Percentiles rank a stretch among this genome's conserved stretches.
Evolutionary conservation across 2,113 vertebrate species (phyloP).

Genomic region (Morone chrysops): DNA sequence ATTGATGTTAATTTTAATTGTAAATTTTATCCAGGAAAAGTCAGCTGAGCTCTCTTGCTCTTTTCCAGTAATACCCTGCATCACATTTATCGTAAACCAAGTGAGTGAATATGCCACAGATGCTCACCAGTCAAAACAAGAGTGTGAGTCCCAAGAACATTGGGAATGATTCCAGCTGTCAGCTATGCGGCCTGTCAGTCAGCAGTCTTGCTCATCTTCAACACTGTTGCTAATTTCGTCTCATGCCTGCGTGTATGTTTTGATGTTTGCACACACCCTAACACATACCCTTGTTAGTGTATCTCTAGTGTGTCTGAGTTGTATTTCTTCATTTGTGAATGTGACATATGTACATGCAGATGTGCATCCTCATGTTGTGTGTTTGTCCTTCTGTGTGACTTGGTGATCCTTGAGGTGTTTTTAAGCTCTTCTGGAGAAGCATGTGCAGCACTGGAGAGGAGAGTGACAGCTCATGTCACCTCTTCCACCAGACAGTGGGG

Average conservation of each 20-base stretch:
- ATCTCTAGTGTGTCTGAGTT: not conserved
- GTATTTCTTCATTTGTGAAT: constrained; percentile 19
- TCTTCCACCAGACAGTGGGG: constrained; percentile 21
- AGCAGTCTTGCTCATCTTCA: not conserved
- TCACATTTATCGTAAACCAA: not conserved
- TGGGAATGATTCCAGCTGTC: constrained; percentile 2
- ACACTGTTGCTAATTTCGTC: not conserved
- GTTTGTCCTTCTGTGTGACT: constrained; percentile 18
- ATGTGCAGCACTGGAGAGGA: constrained; percentile 16
- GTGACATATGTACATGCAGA: constrained; percentile 11
- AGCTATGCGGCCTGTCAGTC: not conserved
- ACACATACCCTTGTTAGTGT: constrained; percentile 3
- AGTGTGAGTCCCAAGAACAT: not conserved
- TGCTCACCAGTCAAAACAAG: constrained; percentile 36
- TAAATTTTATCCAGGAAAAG: not conserved
- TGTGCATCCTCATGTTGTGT: not conserved
- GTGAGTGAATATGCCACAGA: constrained; percentile 11
- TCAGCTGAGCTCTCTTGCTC: not conserved
- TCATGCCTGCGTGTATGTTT: not conserved
- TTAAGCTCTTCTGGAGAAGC: constrained; percentile 32
- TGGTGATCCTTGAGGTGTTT: constrained; percentile 40
- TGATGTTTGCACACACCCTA: not conserved
- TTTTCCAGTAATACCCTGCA: not conserved
- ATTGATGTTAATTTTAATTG: too few species aligned
- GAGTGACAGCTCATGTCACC: constrained; percentile 55